A percentile compares a stretch with the other conserved stretches of the same genome.
phyloP scores from a whole-genome alignment of 2,888 invertebrate genomes.

The Microplitis deprimator region DNA sequence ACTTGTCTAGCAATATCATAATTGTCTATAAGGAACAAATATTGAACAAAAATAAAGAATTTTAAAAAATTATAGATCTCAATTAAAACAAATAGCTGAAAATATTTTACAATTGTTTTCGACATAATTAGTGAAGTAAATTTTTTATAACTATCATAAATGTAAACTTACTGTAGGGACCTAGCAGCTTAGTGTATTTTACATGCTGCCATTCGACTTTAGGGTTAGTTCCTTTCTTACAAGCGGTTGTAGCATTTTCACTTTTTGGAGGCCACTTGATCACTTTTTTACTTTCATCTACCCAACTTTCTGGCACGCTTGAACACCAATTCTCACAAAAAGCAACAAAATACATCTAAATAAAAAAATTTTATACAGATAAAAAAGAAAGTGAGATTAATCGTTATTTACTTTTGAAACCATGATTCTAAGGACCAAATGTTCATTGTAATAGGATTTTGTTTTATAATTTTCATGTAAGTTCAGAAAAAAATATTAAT shows the following conservation, averaged over 20 bases:
- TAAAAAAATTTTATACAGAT: background rate
- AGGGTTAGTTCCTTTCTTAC: conserved; percentile 21
- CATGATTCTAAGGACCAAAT: background rate
- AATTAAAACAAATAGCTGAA: background rate
- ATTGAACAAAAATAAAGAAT: conserved; percentile 2
- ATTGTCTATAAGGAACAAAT: background rate
- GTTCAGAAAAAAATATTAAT: background rate
- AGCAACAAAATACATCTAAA: conserved; percentile 31
- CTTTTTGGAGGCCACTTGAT: conserved; percentile 22
- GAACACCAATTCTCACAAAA: conserved; percentile 33
- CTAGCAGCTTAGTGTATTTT: background rate
- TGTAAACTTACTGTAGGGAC: background rate
- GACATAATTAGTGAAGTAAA: background rate
- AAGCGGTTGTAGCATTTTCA: conserved; percentile 22
- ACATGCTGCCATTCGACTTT: conserved; percentile 6
- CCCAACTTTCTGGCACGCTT: conserved; percentile 27
- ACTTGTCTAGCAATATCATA: background rate
- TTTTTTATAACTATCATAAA: background rate
- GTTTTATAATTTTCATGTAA: background rate
- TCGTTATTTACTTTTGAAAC: background rate
- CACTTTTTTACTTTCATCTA: background rate
- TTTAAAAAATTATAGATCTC: background rate
- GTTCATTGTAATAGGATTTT: background rate
- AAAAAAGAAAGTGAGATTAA: background rate
- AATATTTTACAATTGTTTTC: background rate